These are phyloP conservation scores for Chlorops oryzae DNA, from an alignment of 1,140 invertebrate species.

Conservation along the genomic window DNA sequence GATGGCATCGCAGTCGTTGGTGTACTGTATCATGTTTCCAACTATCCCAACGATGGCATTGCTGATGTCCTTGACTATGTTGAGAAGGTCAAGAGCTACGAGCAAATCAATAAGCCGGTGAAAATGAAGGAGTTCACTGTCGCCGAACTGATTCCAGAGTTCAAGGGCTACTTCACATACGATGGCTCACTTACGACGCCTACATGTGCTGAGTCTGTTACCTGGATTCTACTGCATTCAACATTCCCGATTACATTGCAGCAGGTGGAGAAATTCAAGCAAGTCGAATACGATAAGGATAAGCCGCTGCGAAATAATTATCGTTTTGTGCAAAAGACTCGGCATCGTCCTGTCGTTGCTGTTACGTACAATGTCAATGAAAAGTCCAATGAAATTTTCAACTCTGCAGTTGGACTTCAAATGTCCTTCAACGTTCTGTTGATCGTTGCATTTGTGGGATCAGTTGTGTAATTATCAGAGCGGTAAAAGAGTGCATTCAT, in stretches of 20 bases:
- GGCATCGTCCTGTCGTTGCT: conserved; percentile 38
- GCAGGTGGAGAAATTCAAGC: conserved; percentile 51
- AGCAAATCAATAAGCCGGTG: conserved; percentile 50
- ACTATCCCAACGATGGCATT: conserved; percentile 27
- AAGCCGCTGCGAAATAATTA: conserved; percentile 47
- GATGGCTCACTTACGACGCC: conserved; percentile 72
- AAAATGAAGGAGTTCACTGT: conserved; percentile 49
- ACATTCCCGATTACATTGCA: conserved; percentile 54
- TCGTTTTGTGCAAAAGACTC: conserved; percentile 45
- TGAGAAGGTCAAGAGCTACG: conserved; percentile 35
- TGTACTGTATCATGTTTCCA: conserved; percentile 61
- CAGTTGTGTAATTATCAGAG: too few species aligned
- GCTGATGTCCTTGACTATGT: conserved; percentile 32
- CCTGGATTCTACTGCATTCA: conserved; percentile 65
- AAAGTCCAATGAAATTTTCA: too few species aligned
- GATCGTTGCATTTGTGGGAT: too few species aligned
- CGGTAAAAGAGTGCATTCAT: too few species aligned
- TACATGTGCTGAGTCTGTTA: conserved; percentile 62
- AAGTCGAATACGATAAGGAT: conserved; percentile 42
- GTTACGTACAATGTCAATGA: conserved; percentile 17
- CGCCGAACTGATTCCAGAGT: conserved; percentile 51
- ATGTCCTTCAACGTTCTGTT: too few species aligned
- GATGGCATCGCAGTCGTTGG: conserved; percentile 65
- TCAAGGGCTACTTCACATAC: conserved; percentile 60
- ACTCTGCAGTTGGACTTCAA: too few species aligned